These are phyloP conservation scores for Pyrrhosoma nymphula DNA, from an alignment of 2,888 invertebrate species.

Conservation along the genomic window DNA sequence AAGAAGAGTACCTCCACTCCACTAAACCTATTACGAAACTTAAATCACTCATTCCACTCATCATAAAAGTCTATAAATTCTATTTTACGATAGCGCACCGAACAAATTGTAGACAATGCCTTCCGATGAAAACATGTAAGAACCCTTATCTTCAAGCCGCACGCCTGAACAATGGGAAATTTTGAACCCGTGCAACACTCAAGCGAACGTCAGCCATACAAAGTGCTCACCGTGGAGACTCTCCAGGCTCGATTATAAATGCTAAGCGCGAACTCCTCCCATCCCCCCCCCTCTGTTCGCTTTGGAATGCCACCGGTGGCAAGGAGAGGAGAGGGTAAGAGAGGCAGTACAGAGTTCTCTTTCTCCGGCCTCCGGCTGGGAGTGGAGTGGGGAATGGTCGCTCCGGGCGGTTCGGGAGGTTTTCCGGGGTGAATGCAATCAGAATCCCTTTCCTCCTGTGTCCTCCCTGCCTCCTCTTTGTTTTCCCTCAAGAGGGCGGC, in stretches of 20 bases:
- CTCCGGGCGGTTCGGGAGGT: not conserved
- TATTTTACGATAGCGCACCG: not conserved
- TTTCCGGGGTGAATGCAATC: conserved; percentile 29
- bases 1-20: not conserved
- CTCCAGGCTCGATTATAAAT: conserved; percentile 46
- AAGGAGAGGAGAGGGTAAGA: not conserved
- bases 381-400: not conserved
- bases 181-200: not conserved
- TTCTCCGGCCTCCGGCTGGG: not conserved
- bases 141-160: not conserved
- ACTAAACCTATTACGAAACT: not conserved
- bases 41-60: not conserved
- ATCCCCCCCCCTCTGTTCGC: not conserved
- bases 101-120: not conserved
- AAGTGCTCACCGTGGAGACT: conserved; percentile 5
- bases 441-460: conserved; percentile 1
- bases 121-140: not conserved
- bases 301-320: conserved; percentile 11
- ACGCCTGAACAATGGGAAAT: not conserved
- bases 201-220: not conserved
- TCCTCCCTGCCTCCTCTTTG: not conserved
- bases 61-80: not conserved
- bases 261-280: conserved; percentile 45
- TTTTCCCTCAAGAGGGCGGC: not conserved
- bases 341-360: not conserved